Conservation (phyloP, 2,113 vertebrate genomes). For the Gadus chalcogrammus region DNA sequence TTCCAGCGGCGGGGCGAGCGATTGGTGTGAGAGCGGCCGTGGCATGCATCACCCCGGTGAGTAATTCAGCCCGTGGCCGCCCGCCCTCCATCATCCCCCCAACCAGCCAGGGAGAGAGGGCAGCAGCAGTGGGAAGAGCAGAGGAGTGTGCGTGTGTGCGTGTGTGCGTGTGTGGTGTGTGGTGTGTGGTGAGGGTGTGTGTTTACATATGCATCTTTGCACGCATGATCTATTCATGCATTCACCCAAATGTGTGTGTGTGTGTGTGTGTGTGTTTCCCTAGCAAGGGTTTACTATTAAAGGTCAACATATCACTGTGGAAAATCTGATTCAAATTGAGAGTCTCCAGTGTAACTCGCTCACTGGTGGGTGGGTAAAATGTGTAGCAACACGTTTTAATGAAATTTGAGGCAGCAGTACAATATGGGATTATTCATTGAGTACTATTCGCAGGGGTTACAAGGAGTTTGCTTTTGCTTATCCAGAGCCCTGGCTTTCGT, state of each 20-base stretch:
- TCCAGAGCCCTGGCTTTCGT: constrained; percentile 28
- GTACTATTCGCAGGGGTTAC: constrained; percentile 46
- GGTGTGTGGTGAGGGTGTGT: neutral
- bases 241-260: constrained; percentile 1
- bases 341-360: constrained; percentile 21
- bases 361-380: constrained; percentile 31
- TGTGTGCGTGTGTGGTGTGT: neutral
- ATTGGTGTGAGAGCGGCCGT: constrained; percentile 23
- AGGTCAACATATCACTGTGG: constrained; percentile 22
- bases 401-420: constrained; percentile 37
- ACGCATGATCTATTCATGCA: neutral
- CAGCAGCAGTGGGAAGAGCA: too few species aligned
- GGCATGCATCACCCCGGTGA: constrained; percentile 27
- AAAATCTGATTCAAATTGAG: constrained; percentile 24
- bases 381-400: constrained; percentile 29
- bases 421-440: constrained; percentile 46
- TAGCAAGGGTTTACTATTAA: constrained; percentile 10
- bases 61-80: constrained; percentile 19
- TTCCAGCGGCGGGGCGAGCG: constrained; percentile 39
- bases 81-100: constrained; percentile 34
- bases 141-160: constrained; percentile 13
- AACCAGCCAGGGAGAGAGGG: neutral
- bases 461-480: constrained; percentile 33
- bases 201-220: neutral
- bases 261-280: constrained; percentile 1